Conservation (phyloP, 2,797 vertebrate species). For the Rachycentron canadum region DNA sequence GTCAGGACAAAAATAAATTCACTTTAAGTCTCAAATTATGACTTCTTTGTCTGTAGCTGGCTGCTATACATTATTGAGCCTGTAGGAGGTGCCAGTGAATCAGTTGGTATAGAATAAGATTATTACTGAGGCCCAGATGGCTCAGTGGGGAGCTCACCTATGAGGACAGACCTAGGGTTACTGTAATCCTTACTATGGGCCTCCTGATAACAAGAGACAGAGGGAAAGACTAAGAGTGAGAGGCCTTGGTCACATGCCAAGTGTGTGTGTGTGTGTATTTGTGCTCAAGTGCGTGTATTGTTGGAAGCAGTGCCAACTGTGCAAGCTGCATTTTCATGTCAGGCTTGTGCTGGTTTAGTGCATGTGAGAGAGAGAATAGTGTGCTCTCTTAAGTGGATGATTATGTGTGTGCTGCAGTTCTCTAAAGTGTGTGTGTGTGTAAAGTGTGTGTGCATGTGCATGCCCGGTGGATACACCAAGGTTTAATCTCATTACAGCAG, state of each 20-base stretch:
- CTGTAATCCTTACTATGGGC: slow-evolving; percentile 81
- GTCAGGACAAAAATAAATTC: neutral
- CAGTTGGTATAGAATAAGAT: slow-evolving; percentile 26
- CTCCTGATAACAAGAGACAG: slow-evolving; percentile 73
- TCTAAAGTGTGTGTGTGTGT: slow-evolving; percentile 51
- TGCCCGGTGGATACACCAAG: slow-evolving; percentile 72
- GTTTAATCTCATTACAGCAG: slow-evolving; percentile 87
- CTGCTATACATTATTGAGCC: slow-evolving; percentile 37
- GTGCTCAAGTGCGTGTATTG: slow-evolving; percentile 30
- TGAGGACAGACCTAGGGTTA: slow-evolving; percentile 79
- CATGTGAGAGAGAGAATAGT: slow-evolving; percentile 54
- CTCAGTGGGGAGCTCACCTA: slow-evolving; percentile 79
- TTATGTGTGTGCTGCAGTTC: slow-evolving; percentile 44
- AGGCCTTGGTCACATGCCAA: slow-evolving; percentile 74
- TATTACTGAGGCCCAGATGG: slow-evolving; percentile 80
- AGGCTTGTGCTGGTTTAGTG: slow-evolving; percentile 59
- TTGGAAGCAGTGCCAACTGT: slow-evolving; percentile 71
- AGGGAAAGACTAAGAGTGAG: slow-evolving; percentile 63
- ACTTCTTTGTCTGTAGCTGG: slow-evolving; percentile 41
- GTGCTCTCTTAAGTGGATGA: slow-evolving; percentile 69
- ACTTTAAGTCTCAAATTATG: neutral
- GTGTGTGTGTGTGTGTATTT: slow-evolving; percentile 55
- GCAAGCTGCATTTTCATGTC: slow-evolving; percentile 60
- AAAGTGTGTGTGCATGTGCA: slow-evolving; percentile 46
- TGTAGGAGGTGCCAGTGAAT: slow-evolving; percentile 56